Percentiles rank a stretch among this genome's conserved stretches.
These are phyloP conservation scores for Pseudochirops cupreus DNA, from an alignment of 2,797 vertebrate genomes.

Conservation along the genomic window DNA sequence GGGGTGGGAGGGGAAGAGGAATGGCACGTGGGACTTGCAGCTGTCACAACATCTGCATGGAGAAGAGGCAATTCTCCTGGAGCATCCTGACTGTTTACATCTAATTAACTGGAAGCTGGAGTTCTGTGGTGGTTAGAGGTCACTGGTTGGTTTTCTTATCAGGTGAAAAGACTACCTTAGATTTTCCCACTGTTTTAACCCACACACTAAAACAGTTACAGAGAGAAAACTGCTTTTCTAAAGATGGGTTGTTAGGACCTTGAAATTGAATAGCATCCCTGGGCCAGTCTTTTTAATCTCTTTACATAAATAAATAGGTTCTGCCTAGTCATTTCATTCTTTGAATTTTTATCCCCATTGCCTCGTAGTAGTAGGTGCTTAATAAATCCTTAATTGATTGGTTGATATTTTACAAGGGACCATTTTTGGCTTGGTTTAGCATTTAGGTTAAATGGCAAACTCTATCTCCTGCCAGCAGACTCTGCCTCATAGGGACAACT, in stretches of 20 bases:
- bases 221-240: neutral
- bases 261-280: neutral
- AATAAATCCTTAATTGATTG: neutral
- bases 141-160: neutral
- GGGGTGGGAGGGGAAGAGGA: neutral
- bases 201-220: neutral
- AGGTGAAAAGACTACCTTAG: slow-evolving; percentile 7
- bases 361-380: neutral
- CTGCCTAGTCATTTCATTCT: slow-evolving; percentile 28
- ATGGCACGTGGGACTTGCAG: neutral
- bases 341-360: neutral
- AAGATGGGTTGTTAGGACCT: slow-evolving; percentile 1
- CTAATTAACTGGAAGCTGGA: slow-evolving; percentile 27
- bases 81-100: slow-evolving; percentile 4
- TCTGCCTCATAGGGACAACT: neutral
- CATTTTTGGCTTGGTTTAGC: slow-evolving; percentile 2
- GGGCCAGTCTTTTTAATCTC: slow-evolving; percentile 9
- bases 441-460: slow-evolving; percentile 37
- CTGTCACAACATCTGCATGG: slow-evolving; percentile 52
- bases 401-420: neutral
- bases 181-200: slow-evolving; percentile 11
- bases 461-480: neutral
- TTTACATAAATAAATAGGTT: slow-evolving; percentile 12
- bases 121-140: neutral
- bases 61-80: slow-evolving; percentile 22